Evolutionary conservation across 2,113 vertebrate genomes (phyloP).

Genomic region (Antidorcas marsupialis): DNA sequence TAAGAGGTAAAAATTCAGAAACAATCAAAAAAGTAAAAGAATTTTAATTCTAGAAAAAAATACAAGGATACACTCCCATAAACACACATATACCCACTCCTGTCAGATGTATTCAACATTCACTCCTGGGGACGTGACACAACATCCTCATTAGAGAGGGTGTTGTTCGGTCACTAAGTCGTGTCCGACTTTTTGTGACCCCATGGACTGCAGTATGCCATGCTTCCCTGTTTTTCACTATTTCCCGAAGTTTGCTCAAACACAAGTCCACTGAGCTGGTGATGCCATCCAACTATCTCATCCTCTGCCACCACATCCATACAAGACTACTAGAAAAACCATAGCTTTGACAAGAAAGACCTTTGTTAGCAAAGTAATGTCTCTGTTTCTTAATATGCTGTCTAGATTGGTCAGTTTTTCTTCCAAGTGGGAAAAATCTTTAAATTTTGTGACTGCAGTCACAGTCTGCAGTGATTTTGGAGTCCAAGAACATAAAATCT

Average conservation of each 20-base stretch:
- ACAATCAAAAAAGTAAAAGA: not conserved
- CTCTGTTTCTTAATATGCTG: not conserved
- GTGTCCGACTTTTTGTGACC: not conserved
- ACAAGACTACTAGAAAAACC: not conserved
- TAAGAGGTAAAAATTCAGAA: not conserved
- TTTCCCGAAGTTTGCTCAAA: not conserved
- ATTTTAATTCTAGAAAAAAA: not conserved
- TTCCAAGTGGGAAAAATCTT: not conserved
- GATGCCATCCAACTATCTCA: not conserved
- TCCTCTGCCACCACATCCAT: not conserved
- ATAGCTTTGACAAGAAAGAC: not conserved
- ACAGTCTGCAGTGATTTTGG: not conserved
- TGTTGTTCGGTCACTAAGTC: not conserved
- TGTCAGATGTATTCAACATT: not conserved
- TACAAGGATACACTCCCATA: not conserved
- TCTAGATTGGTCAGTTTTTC: not conserved
- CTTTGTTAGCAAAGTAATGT: not conserved
- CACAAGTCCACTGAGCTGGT: not conserved
- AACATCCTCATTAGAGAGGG: not conserved
- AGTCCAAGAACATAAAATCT: not conserved
- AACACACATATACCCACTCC: not conserved
- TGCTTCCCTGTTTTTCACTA: not conserved
- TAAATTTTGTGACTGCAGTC: not conserved
- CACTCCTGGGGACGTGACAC: not conserved
- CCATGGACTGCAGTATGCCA: not conserved